Evolutionary conservation across 2,113 vertebrate genomes (phyloP), one percentile per base, ranked within the genome.

Genomic region (Aspidoscelis tigris): DNA sequence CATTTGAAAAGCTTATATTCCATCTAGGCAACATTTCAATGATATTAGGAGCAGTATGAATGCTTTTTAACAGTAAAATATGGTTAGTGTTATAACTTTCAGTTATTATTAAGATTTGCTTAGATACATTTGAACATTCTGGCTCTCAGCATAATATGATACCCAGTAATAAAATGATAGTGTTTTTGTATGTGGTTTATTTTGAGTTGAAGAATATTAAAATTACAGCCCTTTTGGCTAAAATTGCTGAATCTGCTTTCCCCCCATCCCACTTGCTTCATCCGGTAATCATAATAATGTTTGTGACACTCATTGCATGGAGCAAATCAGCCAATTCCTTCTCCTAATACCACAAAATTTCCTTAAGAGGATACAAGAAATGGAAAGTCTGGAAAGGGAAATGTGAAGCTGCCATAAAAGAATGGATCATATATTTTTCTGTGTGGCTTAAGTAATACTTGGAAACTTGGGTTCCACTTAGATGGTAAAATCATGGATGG

Each of bases 181-280:
- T 90, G 88, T 39, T 83, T 91, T 87, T 84, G 79, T 92, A 81
- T 90, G 84, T 88, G 86, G 86, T 91, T 95, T 86, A 64, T 83
- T 76, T 86, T 84, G 82, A 85, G 66, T 74, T 87, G n/a, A 78
- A 83, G 87, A 89, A 83, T 87, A 24, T 6, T 88, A 39, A 93
- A 91, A 93, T 91, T 83, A 91, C 87, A 94, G 39, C 70, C 82
- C 64, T 43, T 78, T 65, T 65, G 58, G 66, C 83, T 88, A 74
- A 84, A 95, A 94, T 71, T 4, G 47, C 87, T 92, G 71, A 73
- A 39, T 82, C 89, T 93, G 82, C 87, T 91, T 39, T 0, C 79
- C 33, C 93, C 89, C 82, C 1, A 33, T 7, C 21, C 1, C 75
- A 22, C 80, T 88, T 76, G 14, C 3, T 70, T 91, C 87, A 85